These are phyloP conservation scores for Deilephila porcellus DNA, from an alignment of 2,888 invertebrate genomes.

Conservation along the genomic window DNA sequence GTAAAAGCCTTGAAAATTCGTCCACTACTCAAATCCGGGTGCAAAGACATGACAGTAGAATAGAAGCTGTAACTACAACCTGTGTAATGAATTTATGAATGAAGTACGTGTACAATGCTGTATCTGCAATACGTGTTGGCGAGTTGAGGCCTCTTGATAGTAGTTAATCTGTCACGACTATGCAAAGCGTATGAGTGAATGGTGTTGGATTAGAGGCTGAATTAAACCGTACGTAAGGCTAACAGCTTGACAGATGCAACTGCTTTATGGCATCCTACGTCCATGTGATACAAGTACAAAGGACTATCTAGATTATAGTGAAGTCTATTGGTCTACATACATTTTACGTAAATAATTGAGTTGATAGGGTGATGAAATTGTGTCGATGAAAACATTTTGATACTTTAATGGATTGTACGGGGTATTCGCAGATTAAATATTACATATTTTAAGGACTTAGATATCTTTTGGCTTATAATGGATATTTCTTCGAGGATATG, in stretches of 20 bases:
- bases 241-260: neutral
- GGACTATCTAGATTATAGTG: neutral
- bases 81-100: neutral
- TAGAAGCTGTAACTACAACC: neutral
- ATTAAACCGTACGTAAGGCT: neutral
- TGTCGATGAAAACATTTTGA: too few species aligned
- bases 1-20: too few species aligned
- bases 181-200: constrained; percentile 6
- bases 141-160: neutral
- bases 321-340: neutral
- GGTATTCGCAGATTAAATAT: too few species aligned
- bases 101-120: neutral
- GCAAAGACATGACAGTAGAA: neutral
- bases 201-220: neutral
- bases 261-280: neutral
- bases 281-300: neutral
- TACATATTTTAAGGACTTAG: too few species aligned
- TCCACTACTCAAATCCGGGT: neutral
- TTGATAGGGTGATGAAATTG: too few species aligned
- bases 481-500: too few species aligned
- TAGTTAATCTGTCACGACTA: neutral
- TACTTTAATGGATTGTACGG: too few species aligned
- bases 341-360: too few species aligned
- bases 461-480: too few species aligned
- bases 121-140: neutral